These are phyloP conservation scores for Leuciscus waleckii DNA, from an alignment of 2,797 vertebrate genomes.

Conservation along the genomic window DNA sequence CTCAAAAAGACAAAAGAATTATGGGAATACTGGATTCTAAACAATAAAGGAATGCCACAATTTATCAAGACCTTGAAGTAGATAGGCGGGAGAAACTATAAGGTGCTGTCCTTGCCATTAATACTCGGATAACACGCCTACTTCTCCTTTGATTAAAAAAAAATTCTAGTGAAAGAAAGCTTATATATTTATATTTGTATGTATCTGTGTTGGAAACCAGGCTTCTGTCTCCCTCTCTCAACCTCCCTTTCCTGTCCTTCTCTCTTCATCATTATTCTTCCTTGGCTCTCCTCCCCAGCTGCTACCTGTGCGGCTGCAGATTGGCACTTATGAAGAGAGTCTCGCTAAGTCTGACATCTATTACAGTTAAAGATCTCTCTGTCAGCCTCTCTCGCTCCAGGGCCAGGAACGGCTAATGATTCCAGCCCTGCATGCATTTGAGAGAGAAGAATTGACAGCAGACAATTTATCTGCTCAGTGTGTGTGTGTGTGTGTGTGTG, in stretches of 20 bases:
- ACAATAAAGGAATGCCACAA: too few relatives aligned
- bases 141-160: too few relatives aligned
- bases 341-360: slow-evolving; percentile 72
- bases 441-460: slow-evolving; percentile 65
- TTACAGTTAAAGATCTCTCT: slow-evolving; percentile 74
- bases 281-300: slow-evolving; percentile 52
- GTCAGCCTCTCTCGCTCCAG: slow-evolving; percentile 64
- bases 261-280: slow-evolving; percentile 52
- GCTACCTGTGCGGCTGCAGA: slow-evolving; percentile 58
- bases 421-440: slow-evolving; percentile 67
- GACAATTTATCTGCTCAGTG: slow-evolving; percentile 66
- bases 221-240: not conserved
- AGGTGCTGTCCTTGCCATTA: too few relatives aligned
- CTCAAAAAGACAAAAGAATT: too few relatives aligned
- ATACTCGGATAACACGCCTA: too few relatives aligned
- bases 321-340: slow-evolving; percentile 68
- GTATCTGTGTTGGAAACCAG: too few relatives aligned
- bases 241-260: slow-evolving; percentile 34
- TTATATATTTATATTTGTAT: too few relatives aligned
- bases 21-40: too few relatives aligned
- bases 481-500: slow-evolving; percentile 22
- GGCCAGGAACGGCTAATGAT: slow-evolving; percentile 73
- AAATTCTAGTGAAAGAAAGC: too few relatives aligned
- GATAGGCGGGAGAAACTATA: too few relatives aligned
- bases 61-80: too few relatives aligned